Evolutionary conservation across 2,888 invertebrate species (phyloP).

Genomic region (Drosophila sordidula): DNA sequence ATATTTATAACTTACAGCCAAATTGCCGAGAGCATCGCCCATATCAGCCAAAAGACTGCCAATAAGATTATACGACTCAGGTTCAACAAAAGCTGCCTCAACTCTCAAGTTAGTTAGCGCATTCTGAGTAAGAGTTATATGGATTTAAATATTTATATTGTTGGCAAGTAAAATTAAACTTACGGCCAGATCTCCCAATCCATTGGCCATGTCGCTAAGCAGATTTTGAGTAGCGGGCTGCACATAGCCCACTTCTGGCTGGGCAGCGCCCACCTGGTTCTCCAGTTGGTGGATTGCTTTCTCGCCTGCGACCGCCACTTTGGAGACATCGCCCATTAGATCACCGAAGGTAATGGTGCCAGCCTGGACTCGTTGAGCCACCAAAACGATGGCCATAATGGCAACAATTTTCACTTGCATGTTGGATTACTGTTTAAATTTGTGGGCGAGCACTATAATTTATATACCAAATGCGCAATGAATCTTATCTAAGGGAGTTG

Average conservation of each 20-base stretch:
- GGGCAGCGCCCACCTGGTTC: slow-evolving; percentile 5
- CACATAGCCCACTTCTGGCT: neutral
- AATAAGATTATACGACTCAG: slow-evolving; percentile 21
- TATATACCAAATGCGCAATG: slow-evolving; percentile 37
- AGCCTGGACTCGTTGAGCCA: slow-evolving; percentile 34
- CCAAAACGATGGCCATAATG: slow-evolving; percentile 35
- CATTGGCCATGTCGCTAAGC: slow-evolving; percentile 29
- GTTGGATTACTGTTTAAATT: slow-evolving; percentile 39
- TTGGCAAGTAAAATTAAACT: neutral
- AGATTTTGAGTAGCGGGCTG: slow-evolving; percentile 16
- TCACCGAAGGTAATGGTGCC: slow-evolving; percentile 31
- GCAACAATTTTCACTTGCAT: slow-evolving; percentile 49
- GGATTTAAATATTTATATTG: neutral
- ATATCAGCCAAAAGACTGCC: slow-evolving; percentile 38
- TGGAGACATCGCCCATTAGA: slow-evolving; percentile 45
- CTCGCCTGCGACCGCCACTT: slow-evolving; percentile 48
- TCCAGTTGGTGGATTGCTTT: slow-evolving; percentile 38
- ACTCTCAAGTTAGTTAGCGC: slow-evolving; percentile 20
- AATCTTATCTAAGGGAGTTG: slow-evolving; percentile 21
- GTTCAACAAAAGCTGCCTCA: slow-evolving; percentile 24
- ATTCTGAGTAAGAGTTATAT: slow-evolving; percentile 17
- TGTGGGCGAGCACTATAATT: slow-evolving; percentile 16
- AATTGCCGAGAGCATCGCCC: slow-evolving; percentile 35
- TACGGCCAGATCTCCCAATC: slow-evolving; percentile 51
- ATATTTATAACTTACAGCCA: slow-evolving; percentile 37